A percentile compares a stretch with the other conserved stretches of the same genome.
phyloP scores from a whole-genome alignment of 2,113 vertebrate species.

The Arothron firmamentum region DNA sequence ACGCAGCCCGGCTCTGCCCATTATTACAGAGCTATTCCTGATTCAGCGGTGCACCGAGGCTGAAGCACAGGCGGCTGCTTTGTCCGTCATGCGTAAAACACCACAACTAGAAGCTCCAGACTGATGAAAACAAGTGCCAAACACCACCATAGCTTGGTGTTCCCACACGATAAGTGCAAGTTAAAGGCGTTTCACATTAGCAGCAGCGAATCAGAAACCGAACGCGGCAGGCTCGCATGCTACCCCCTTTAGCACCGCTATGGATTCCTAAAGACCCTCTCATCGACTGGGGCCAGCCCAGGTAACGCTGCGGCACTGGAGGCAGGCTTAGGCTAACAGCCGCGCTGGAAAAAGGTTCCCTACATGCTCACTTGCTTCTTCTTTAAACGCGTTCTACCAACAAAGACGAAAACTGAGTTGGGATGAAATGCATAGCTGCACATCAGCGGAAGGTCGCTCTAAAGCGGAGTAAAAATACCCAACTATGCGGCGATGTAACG shows the following conservation, averaged over 20 bases:
- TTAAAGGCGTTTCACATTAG: neutral
- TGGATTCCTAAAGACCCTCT: neutral
- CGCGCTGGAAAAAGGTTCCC: slow-evolving; percentile 9
- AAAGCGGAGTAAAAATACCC: neutral
- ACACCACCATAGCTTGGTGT: slow-evolving; percentile 4
- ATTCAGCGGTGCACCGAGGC: slow-evolving; percentile 9
- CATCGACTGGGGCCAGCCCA: neutral
- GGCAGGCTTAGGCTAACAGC: neutral
- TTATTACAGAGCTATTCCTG: slow-evolving; percentile 10
- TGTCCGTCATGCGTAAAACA: slow-evolving; percentile 8
- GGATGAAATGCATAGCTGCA: too few relatives aligned
- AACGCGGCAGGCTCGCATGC: slow-evolving; percentile 47
- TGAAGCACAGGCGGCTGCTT: slow-evolving; percentile 39
- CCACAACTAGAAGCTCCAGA: neutral
- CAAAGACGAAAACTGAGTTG: neutral
- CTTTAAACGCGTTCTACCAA: neutral
- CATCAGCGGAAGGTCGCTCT: neutral
- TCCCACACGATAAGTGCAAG: neutral
- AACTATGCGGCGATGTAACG: slow-evolving; percentile 16
- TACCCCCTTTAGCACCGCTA: slow-evolving; percentile 32
- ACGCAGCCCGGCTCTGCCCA: slow-evolving; percentile 34
- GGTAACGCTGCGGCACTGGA: neutral
- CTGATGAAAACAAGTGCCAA: slow-evolving; percentile 6
- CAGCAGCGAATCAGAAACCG: slow-evolving; percentile 6
- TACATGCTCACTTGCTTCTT: slow-evolving; percentile 17